A percentile compares a stretch with the other conserved stretches of the same genome.
Conservation (phyloP, 2,888 invertebrate species). For the Metalampra italica region DNA sequence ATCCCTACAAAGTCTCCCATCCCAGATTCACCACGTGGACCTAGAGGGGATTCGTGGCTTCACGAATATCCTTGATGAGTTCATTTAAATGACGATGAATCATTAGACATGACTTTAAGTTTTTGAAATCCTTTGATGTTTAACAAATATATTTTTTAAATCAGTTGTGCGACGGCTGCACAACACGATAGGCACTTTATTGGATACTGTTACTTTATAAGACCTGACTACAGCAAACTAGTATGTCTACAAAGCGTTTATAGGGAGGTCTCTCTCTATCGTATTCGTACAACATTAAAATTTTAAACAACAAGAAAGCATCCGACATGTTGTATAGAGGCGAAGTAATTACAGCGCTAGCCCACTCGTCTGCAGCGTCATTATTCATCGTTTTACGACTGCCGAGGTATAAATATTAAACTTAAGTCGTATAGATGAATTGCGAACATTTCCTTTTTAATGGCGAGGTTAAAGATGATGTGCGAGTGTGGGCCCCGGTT, state of each 20-base stretch:
- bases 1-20: too few relatives aligned
- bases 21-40: too few relatives aligned
- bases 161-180: too few relatives aligned
- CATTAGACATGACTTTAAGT: too few relatives aligned
- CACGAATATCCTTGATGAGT: too few relatives aligned
- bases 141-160: too few relatives aligned
- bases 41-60: too few relatives aligned
- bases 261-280: constrained; percentile 48
- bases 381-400: constrained; percentile 78
- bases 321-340: constrained; percentile 63
- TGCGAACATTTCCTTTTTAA: constrained; percentile 78
- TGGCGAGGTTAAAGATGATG: constrained; percentile 73
- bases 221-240: constrained; percentile 37
- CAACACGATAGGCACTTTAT: constrained; percentile 25
- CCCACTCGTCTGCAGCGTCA: constrained; percentile 73
- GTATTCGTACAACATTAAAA: constrained; percentile 63
- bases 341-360: constrained; percentile 75
- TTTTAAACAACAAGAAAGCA: constrained; percentile 71
- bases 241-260: constrained; percentile 45
- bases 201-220: constrained; percentile 42
- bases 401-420: constrained; percentile 78
- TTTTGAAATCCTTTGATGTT: too few relatives aligned
- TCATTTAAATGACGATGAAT: too few relatives aligned
- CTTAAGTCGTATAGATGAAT: constrained; percentile 75
- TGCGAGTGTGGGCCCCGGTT: constrained; percentile 57